Evolutionary conservation across 2,888 invertebrate genomes (phyloP).

Genomic region (Meteorus colon): DNA sequence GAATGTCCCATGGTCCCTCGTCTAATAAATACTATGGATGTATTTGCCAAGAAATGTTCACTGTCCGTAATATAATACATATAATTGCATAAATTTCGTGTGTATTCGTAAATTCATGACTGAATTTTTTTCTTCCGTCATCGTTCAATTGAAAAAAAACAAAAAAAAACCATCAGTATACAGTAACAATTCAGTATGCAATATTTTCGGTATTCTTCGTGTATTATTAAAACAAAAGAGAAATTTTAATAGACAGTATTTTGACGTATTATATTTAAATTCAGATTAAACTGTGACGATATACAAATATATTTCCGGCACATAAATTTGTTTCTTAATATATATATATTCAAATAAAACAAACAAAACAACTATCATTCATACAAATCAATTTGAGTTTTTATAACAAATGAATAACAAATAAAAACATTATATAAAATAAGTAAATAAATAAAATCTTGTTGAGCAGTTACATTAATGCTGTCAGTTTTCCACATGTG

Average conservation of each 20-base stretch:
- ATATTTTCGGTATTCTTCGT: conserved; percentile 20
- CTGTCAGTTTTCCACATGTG: conserved; percentile 15
- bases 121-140: not conserved
- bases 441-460: not conserved
- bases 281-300: conserved; percentile 12
- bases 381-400: not conserved
- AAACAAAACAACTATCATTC: not conserved
- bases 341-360: conserved; percentile 8
- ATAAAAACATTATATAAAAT: not conserved
- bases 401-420: not conserved
- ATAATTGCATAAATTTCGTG: conserved; percentile 29
- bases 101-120: conserved; percentile 3
- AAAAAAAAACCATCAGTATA: conserved; percentile 20
- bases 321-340: conserved; percentile 13
- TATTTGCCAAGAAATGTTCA: conserved; percentile 33
- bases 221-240: conserved; percentile 23
- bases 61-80: conserved; percentile 28
- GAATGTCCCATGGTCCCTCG: conserved; percentile 30
- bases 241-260: conserved; percentile 43
- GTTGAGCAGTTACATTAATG: conserved; percentile 32
- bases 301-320: not conserved
- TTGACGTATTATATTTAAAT: conserved; percentile 34
- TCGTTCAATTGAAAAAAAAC: not conserved
- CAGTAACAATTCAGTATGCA: conserved; percentile 33
- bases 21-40: conserved; percentile 6